Evolutionary conservation across 2,797 vertebrate species (phyloP), one percentile per base, ranked within the genome.

Genomic region (Martes flavigula): DNA sequence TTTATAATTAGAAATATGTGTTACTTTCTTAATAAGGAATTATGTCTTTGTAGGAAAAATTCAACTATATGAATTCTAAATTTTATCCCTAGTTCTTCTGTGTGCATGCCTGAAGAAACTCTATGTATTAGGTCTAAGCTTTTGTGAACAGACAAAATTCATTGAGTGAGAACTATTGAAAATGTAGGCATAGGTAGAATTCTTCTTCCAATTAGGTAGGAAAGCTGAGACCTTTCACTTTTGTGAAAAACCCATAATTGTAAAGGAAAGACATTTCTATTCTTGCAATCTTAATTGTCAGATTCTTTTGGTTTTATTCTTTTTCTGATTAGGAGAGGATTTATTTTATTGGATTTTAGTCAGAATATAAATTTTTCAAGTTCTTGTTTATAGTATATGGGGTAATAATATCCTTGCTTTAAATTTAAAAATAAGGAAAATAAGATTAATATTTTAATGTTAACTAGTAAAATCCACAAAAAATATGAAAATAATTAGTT

Each of bases 341-440:
- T 90, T 94, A 77, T 93, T 96, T 95, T 2, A 91, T 83, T 94
- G 21, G 25, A 62, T 93, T 97, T 97, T 96, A 83, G 75, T 88
- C 87, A 94, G 43, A 91, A 82, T 87, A 27, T 73, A 17, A 73
- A 43, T 46, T 84, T 97, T 96, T 92, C 68, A 91, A 77, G 32
- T 60, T 95, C 58, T 94, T 95, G 2, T 89, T 96, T 87, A 23
- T 54, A 48, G 70, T 91, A 38, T 66, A 51, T 68, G 5, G 27
- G 4, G 25, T 77, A 75, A 64, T 17, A 91, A 4, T 64, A 77
- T 89, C 8, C 8, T 70, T 62, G 4, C 40, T 91, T 91, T 79
- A 87, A 32, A 87, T 82, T 93, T 87, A 73, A 83, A 92, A 91
- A 9, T 60, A 91, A 90, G 54, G 64, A 46, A 84, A 86, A 78